Evolutionary conservation across 2,888 invertebrate species (phyloP).

Genomic region (Serrognathus titanus): DNA sequence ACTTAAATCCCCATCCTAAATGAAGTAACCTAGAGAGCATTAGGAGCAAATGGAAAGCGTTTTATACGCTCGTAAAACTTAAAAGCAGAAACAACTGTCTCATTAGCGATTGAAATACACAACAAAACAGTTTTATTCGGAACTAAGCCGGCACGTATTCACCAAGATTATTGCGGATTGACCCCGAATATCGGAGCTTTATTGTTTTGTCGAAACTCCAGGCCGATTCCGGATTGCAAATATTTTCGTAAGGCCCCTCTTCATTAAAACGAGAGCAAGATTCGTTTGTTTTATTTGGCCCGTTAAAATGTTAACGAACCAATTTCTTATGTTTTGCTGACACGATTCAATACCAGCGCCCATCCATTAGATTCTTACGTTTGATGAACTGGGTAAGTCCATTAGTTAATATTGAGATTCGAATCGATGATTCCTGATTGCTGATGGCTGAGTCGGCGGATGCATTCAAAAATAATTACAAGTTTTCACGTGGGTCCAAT

Average conservation of each 20-base stretch:
- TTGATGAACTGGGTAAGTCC: conserved; percentile 26
- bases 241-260: neutral
- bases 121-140: neutral
- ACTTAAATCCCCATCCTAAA: neutral
- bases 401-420: conserved; percentile 26
- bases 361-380: conserved; percentile 28
- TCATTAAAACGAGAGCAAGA: conserved; percentile 14
- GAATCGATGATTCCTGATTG: conserved; percentile 15
- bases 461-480: no score
- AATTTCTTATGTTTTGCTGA: conserved; percentile 30
- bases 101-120: conserved; percentile 6
- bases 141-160: neutral
- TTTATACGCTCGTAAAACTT: conserved; percentile 23
- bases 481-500: no score
- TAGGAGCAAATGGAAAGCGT: conserved; percentile 15
- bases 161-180: neutral
- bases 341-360: conserved; percentile 27
- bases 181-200: no score
- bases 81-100: conserved; percentile 8
- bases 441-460: no score
- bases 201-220: no score
- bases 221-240: no score
- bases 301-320: conserved; percentile 26
- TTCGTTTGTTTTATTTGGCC: conserved; percentile 10
- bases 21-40: neutral